These are phyloP conservation scores for Phodopus roborovskii DNA, from an alignment of 2,113 vertebrate species.

Conservation along the genomic window DNA sequence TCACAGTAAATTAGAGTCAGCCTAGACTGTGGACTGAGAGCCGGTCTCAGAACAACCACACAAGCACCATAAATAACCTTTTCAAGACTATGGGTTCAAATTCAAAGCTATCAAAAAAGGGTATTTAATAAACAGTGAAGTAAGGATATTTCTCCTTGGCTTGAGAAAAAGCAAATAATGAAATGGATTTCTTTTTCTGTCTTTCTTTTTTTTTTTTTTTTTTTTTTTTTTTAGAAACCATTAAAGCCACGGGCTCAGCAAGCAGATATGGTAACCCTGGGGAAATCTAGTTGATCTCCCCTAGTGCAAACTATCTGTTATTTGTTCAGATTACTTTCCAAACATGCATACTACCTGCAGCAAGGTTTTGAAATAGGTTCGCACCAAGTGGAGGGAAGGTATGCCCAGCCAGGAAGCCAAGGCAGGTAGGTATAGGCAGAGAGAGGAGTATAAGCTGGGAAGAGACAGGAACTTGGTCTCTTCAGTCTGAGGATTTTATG, in stretches of 20 bases:
- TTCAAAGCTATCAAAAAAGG: constrained; percentile 24
- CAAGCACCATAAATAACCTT: not conserved
- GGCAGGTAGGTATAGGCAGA: no score
- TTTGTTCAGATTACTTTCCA: constrained; percentile 58
- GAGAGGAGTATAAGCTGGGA: no score
- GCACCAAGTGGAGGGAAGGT: not conserved
- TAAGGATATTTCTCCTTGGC: constrained; percentile 39
- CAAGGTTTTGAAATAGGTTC: constrained; percentile 48
- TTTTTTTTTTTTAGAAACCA: not conserved
- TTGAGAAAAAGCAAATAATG: constrained; percentile 8
- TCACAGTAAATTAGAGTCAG: not conserved
- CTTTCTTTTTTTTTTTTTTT: no score
- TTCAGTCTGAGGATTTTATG: no score
- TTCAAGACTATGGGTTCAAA: not conserved
- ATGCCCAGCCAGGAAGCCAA: not conserved
- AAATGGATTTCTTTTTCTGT: not conserved
- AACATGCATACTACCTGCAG: not conserved
- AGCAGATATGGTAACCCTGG: not conserved
- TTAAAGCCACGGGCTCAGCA: constrained; percentile 8
- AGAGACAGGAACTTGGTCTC: no score
- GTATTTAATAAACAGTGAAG: not conserved
- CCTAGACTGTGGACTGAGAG: not conserved
- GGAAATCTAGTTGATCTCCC: constrained; percentile 7
- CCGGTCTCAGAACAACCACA: not conserved
- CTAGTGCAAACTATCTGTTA: constrained; percentile 27